Evolutionary conservation across 2,888 invertebrate genomes (phyloP), one percentile per base, ranked within the genome.

Genomic region (Rhagonycha lutea): DNA sequence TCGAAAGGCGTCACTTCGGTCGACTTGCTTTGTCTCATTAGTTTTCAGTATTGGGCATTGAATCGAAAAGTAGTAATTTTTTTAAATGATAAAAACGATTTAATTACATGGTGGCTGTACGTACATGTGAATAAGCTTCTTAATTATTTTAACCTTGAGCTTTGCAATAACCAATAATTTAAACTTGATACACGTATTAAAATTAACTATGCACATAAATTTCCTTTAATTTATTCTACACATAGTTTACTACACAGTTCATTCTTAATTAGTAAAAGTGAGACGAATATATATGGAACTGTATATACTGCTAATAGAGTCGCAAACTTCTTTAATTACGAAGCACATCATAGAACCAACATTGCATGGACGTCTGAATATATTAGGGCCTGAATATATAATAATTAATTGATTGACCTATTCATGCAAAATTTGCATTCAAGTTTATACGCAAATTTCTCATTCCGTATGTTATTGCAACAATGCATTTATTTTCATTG

Each of bases 181-280:
- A 68, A 65, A 70, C 74, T 74, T 70, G 74, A 74, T 65, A 10
- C 61, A 23, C 63, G 61, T 61, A 74, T 28, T 14, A 47, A 70
- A 70, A 68, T 74, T 74, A 74, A 74, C 26, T 70, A 74, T 70
- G 70, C 74, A 74, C 70, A 74, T 74, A 74, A 73, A 73, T 69
- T 69, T 73, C 26, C 65, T 65, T 8, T 63, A 69, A 73, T 69
- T 73, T 62, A 65, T 73, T 69, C 73, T 73, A 8, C 65, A 73
- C 69, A 28, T 24, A 28, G 26, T 69, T 69, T 26, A 23, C 24
- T 69, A 32, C 69, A 47, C 14, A 23, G 26, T 26, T 61, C 47
- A 14, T 26, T 63, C 32, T 32, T 73, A 73, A 73, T 73, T 73
- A 69, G 69, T 47, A 7, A 11, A 29, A 69, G 29, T 3, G 68